These are phyloP conservation scores for Typhlichthys subterraneus DNA, from an alignment of 2,797 vertebrate species.

Conservation along the genomic window DNA sequence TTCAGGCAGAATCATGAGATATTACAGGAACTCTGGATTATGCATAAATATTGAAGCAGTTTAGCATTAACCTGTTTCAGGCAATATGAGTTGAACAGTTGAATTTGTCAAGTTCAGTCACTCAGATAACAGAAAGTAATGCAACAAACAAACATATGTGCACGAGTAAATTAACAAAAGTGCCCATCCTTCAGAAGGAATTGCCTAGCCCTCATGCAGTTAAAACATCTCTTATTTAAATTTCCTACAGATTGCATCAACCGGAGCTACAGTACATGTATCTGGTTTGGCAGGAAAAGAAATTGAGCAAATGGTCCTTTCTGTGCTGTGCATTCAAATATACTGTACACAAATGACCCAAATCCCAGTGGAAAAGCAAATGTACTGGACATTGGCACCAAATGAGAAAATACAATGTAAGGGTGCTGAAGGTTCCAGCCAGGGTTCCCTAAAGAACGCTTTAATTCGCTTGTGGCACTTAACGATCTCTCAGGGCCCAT, in stretches of 20 bases:
- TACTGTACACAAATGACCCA: too few species aligned
- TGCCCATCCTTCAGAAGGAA: background rate
- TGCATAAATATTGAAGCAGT: too few species aligned
- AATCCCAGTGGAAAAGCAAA: too few species aligned
- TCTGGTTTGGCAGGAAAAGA: constrained; percentile 2
- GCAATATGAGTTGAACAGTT: too few species aligned
- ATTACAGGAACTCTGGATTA: constrained; percentile 34
- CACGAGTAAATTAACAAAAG: background rate
- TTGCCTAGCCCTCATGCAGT: background rate
- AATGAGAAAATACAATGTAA: too few species aligned
- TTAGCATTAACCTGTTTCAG: too few species aligned
- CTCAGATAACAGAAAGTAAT: background rate
- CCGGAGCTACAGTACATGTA: background rate
- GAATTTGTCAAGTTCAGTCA: too few species aligned
- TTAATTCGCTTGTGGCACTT: too few species aligned
- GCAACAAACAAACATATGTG: background rate
- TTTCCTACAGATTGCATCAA: constrained; percentile 2
- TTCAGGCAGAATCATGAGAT: constrained; percentile 59
- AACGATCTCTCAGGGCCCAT: constrained; percentile 4
- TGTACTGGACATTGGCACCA: too few species aligned
- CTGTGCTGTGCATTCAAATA: too few species aligned
- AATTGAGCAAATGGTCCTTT: background rate
- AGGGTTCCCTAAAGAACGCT: too few species aligned
- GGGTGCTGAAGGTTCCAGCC: too few species aligned
- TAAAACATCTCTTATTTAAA: background rate